phyloP scores from a whole-genome alignment of 2,797 vertebrate genomes.

The Chromis chromis region DNA sequence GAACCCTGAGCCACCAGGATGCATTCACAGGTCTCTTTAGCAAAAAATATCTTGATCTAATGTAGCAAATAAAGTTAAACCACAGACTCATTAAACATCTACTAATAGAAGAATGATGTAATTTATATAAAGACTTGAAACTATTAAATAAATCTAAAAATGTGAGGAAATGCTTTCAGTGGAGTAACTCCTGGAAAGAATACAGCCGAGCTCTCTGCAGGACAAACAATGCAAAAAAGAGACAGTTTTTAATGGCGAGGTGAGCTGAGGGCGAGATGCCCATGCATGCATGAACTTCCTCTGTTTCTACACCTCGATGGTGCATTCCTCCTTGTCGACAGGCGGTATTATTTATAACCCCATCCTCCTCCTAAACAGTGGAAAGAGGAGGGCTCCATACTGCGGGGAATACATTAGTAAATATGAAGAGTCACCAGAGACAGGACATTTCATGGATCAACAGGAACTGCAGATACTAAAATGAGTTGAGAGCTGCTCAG shows the following conservation, averaged over 20 bases:
- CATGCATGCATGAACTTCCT: constrained; percentile 84
- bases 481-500: constrained; percentile 91
- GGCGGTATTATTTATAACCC: constrained; percentile 93
- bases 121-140: background rate
- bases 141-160: background rate
- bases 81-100: background rate
- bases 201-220: constrained; percentile 87
- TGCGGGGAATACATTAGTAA: constrained; percentile 95
- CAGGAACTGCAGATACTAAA: constrained; percentile 94
- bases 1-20: background rate
- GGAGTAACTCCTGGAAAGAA: constrained; percentile 73
- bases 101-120: background rate
- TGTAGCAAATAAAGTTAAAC: background rate
- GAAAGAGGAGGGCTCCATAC: constrained; percentile 89
- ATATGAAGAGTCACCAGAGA: constrained; percentile 94
- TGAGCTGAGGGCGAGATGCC: constrained; percentile 87
- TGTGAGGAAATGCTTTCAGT: constrained; percentile 51
- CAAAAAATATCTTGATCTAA: background rate
- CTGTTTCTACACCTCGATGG: constrained; percentile 68
- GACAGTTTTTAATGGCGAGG: constrained; percentile 89
- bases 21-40: background rate
- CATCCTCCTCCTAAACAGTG: constrained; percentile 89
- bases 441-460: constrained; percentile 96
- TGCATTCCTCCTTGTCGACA: constrained; percentile 65
- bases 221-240: constrained; percentile 86